Base-by-base conservation (phyloP, 2,888 invertebrate genomes). In the Hirtodrosophila trivittata region DNA sequence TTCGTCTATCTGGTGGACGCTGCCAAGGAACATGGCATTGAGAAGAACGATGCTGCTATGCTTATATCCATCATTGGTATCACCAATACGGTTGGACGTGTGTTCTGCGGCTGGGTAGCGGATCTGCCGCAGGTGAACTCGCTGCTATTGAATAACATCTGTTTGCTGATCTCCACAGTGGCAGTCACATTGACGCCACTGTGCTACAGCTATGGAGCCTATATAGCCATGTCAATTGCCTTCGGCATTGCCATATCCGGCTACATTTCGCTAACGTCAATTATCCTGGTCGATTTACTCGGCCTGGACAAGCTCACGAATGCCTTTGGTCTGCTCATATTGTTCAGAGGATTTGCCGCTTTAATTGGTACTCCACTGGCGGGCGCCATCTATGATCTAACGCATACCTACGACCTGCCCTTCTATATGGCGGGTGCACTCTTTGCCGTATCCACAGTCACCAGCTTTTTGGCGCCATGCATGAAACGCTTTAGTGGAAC, bases 191-290 rank as follows among this genome's bases (percentile, higher is more conserved):
- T 95, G 54, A 96, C 95, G 28, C 98, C 98, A 0, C 94, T 98
- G 88, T 97, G 97, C 90, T 91, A 92, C 65, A 92, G 94, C 1
- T 98, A 96, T 86, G 92, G 92, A 6, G 92, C 95, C 49, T 96
- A 96, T 87, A 94, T 97, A 45, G 92, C 93, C 1, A 95, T 97
- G 91, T 94, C 97, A 30, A 93, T 97, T 72, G 95, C 96, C 86
- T 98, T 98, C 89, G 98, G 98, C 65, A 92, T 98, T 73, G 97
- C 97, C 85, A 95, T 97, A 77, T 97, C 98, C 67, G 98, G 98
- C 66, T 99, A 97, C 92, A 98, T 99, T 88, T 98, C 98, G 7
- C 92, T 99, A 59, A 99, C 99, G 35, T 99, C 99, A 43, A 98
- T 99, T 89, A 98, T 99, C 88, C 93, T 99, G 66, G 98, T 98